These are phyloP conservation scores for Pangasius sanitwongsei DNA, from an alignment of 2,797 vertebrate species.

Conservation along the genomic window DNA sequence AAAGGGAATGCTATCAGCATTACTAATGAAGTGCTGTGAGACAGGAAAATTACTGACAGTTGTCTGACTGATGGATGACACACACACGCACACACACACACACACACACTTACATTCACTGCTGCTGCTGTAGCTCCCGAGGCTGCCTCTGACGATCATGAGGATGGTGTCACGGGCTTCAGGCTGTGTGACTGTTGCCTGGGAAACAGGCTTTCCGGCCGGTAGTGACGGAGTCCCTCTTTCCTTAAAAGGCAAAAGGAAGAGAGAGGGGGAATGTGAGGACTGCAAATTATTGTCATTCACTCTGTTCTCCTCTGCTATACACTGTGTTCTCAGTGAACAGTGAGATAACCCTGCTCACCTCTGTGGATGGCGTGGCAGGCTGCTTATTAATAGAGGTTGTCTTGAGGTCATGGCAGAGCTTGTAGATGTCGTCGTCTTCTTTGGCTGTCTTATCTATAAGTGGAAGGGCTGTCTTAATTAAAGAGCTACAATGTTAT, in stretches of 20 bases:
- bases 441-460: constrained; percentile 91
- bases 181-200: constrained; percentile 80
- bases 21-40: constrained; percentile 32
- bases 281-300: constrained; percentile 36
- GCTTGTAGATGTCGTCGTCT: constrained; percentile 96
- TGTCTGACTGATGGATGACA: constrained; percentile 27
- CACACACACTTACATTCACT: constrained; percentile 88
- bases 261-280: constrained; percentile 32
- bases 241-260: constrained; percentile 68
- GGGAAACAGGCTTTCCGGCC: constrained; percentile 76
- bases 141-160: constrained; percentile 95
- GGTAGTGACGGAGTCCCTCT: constrained; percentile 80
- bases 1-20: constrained; percentile 33
- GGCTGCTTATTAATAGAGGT: constrained; percentile 87
- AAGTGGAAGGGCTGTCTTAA: background rate
- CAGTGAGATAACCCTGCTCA: constrained; percentile 62
- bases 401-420: constrained; percentile 91
- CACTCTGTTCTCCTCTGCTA: constrained; percentile 30
- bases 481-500: background rate
- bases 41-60: constrained; percentile 30
- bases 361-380: constrained; percentile 80
- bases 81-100: constrained; percentile 6
- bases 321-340: constrained; percentile 33
- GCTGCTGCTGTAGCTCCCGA: constrained; percentile 97
- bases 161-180: constrained; percentile 90